Evolutionary conservation across 2,797 vertebrate species (phyloP), one percentile per base, ranked within the genome.

Genomic region (Mormyrops boulengeri): DNA sequence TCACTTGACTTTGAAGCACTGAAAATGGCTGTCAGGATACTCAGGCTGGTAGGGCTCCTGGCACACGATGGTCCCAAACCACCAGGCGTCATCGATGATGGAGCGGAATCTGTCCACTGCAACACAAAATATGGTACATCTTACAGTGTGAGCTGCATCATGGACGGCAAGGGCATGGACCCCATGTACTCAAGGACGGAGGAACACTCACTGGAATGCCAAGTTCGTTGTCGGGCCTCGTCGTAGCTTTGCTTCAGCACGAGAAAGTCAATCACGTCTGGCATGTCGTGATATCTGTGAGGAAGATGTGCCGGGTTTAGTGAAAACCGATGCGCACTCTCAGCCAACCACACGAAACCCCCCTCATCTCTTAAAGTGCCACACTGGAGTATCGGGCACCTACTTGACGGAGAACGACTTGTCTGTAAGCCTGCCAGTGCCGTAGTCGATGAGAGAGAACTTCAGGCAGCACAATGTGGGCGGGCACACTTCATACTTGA

Each of bases 1-100:
- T 93, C 94, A 99, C 99, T 97, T 97, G 92, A 99, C 98, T 95
- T 97, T 96, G 90, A 99, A 99, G 93, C 98, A 99, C 95, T 99
- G 99, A 93, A 99, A 99, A 91, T 97, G 97, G 91, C 99, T 99
- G 92, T 99, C 99, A 0, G 98, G 97, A 93, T 99, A 99, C 85
- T 98, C 97, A 0, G 93, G 89, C 89, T 99, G 98, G 91, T 98
- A 99, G 0, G 99, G 98, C 88, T 99, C 98, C 95, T 99, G 99
- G 92, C 97, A 97, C 87, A 98, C 93, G 85, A 99, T 97, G n/a
- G 96, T 97, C 92, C 99, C 99, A 94, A 99, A 99, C 99, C 99
- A 99, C 99, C 98, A 99, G 7, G 98, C 98, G 0, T 99, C 98
- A 0, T 99, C 99, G 88, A 99, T 99, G 89, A 99, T 98, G 2